These are phyloP conservation scores for Hyla sarda DNA, from an alignment of 2,113 vertebrate genomes.

Conservation along the genomic window DNA sequence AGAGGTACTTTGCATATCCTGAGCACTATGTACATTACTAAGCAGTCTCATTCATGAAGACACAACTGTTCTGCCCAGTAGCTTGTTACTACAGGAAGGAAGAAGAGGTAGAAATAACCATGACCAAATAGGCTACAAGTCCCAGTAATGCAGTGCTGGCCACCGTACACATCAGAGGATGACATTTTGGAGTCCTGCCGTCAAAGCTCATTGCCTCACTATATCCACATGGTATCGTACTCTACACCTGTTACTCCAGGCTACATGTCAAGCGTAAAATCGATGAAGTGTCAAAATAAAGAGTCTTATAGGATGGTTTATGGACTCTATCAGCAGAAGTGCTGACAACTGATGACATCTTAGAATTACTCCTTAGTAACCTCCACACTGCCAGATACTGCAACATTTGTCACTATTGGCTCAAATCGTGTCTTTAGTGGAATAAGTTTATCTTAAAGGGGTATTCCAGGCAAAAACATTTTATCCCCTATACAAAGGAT, in stretches of 20 bases:
- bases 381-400: background rate
- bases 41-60: background rate
- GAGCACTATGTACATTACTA: too few species aligned
- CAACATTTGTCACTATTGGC: background rate
- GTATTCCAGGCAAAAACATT: too few species aligned
- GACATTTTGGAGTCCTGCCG: slow-evolving; percentile 12
- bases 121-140: background rate
- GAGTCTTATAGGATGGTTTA: slow-evolving; percentile 6
- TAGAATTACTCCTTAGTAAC: background rate
- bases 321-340: background rate
- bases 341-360: slow-evolving; percentile 1
- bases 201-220: background rate
- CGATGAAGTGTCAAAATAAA: slow-evolving; percentile 31
- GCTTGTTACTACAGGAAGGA: background rate
- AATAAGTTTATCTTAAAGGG: background rate
- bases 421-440: background rate
- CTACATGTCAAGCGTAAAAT: background rate
- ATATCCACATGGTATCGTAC: background rate
- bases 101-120: background rate
- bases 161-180: background rate
- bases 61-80: background rate
- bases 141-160: background rate
- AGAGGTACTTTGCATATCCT: too few species aligned
- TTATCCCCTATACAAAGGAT: too few species aligned
- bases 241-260: slow-evolving; percentile 2